Evolutionary conservation across 2,888 invertebrate species (phyloP), one percentile per base, ranked within the genome.

Genomic region (Caenorhabditis imperialis): DNA sequence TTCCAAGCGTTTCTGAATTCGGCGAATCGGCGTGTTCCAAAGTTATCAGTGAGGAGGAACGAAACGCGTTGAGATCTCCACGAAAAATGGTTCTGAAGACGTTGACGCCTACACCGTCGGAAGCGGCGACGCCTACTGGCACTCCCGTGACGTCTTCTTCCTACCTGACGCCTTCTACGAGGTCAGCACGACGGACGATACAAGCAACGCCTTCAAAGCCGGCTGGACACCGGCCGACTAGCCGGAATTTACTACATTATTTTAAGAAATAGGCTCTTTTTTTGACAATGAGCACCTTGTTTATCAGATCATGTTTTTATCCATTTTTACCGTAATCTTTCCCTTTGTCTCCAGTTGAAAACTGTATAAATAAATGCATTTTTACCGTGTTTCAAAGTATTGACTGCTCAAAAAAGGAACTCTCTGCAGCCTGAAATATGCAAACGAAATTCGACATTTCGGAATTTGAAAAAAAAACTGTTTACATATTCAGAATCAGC

Each of bases 1-100:
- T 77, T 2, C 77, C 77, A 20, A 77, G 77, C 42, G 70, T 72
- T 38, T 42, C 48, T n/a, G 77, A 77, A 23, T 77, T 77, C 58
- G 70, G 73, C 8, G 73, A 63, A 35, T 77, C 77, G 12, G 70
- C 50, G 5, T 77, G 73, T 35, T 45, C 73, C 10, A 77, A 77
- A 45, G 62, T 77, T 25, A 30, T 74, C 14, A 22, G 69, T 8
- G 73, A 74, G 45, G 23, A 62, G 0, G 69, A 73, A 16, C 37
- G 73, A 42, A 62, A 44, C 10, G 63, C 60, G 2, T 22, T 65
- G 7, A 22, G n/a, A 1, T 77, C 77, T 3, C 76, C 76, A 0
- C 37, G 61, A 30, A 76, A 76, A 51, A 38, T 76, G 6, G 69
- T 72, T 12, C 20, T 74, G 4, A 54, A 51, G 30, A 8, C 42